Conservation (phyloP, 2,888 invertebrate genomes). For the Philhelius pedissequus region DNA sequence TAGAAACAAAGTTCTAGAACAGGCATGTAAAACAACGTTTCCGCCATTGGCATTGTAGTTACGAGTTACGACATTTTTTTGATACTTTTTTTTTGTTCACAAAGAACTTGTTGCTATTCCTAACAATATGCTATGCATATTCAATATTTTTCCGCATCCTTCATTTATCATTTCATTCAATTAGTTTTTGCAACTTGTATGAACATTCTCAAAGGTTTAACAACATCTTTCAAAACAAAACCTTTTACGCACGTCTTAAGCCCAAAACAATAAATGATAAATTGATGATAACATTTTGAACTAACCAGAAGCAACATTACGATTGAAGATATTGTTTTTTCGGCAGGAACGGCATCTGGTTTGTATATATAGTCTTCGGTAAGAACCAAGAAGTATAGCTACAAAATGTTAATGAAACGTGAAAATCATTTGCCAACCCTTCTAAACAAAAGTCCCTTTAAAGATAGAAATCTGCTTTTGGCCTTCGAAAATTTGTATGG, state of each 20-base stretch:
- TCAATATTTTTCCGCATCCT: neutral
- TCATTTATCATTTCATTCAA: neutral
- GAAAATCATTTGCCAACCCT: neutral
- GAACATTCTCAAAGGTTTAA: neutral
- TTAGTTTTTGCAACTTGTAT: neutral
- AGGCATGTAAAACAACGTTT: too few species aligned
- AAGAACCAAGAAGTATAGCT: neutral
- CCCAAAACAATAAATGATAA: neutral
- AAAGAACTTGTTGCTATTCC: neutral
- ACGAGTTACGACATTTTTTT: too few species aligned
- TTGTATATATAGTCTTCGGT: neutral
- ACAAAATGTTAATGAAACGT: slow-evolving; percentile 17
- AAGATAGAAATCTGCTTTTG: neutral
- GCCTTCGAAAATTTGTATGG: neutral
- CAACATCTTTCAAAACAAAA: neutral
- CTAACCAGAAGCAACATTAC: neutral
- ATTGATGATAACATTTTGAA: neutral
- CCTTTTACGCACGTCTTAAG: neutral
- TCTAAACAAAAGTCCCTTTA: neutral
- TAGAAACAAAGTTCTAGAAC: too few species aligned
- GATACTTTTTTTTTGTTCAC: too few species aligned
- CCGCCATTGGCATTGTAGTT: too few species aligned
- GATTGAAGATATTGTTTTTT: neutral
- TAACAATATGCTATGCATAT: neutral
- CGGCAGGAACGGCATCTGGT: neutral